A percentile compares a stretch with the other conserved stretches of the same genome.
Evolutionary conservation across 2,113 vertebrate genomes (phyloP).

Genomic region (Toxotes jaculatrix): DNA sequence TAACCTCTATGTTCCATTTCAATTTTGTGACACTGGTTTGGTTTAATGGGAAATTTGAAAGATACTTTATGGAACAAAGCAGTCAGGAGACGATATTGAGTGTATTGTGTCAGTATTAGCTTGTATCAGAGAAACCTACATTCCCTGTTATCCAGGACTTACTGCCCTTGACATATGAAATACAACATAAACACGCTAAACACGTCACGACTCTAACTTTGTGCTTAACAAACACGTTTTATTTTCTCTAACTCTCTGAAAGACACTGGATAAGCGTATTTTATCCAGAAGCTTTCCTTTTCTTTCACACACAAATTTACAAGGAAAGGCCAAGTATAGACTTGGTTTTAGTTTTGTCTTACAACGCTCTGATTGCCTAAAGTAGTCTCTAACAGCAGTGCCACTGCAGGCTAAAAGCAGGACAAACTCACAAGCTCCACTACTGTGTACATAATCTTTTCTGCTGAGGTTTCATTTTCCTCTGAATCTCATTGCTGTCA

Average conservation of each 20-base stretch:
- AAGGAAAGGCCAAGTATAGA: background rate
- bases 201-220: no score
- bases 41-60: background rate
- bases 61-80: background rate
- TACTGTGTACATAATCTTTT: conserved; percentile 58
- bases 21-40: background rate
- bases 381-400: background rate
- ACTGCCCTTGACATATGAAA: background rate
- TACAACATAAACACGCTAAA: no score
- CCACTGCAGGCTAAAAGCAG: background rate
- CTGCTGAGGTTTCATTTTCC: conserved; percentile 74
- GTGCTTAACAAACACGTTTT: no score
- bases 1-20: background rate
- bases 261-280: no score
- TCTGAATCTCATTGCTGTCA: conserved; percentile 78
- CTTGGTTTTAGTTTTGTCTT: background rate
- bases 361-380: conserved; percentile 11
- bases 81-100: background rate
- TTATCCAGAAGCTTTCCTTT: no score
- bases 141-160: background rate
- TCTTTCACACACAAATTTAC: background rate
- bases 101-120: background rate
- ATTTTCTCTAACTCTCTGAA: no score
- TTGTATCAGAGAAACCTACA: background rate
- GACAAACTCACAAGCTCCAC: conserved; percentile 21